Evolutionary conservation across 1,140 invertebrate genomes (phyloP), one percentile per base, ranked within the genome.

Genomic region (Lucilia sericata): DNA sequence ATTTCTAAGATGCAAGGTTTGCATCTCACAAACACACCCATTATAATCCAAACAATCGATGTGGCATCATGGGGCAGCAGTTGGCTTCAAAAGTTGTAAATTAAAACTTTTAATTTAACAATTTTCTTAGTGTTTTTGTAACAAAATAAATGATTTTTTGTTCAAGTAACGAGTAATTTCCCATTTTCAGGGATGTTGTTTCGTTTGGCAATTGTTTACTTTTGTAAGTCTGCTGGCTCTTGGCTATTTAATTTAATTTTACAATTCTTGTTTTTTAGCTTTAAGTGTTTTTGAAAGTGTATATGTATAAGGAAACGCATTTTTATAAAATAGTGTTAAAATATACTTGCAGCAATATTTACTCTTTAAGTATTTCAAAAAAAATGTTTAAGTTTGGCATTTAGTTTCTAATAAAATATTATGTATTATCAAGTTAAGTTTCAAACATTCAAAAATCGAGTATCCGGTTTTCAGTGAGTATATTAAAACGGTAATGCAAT

Each of bases 221-320:
- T n/a, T 25, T 70, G 21, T n/a, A 70, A 70, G 65, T 25, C 65
- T 70, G 65, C 9, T 70, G n/a, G n/a, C 55, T 60, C 14, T 25
- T 70, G 65, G n/a, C 65, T 70, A n/a, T 70, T 60, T 70, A 70
- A 70, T 70, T 70, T 70, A 70, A 70, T 70, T 25, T 70, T 55
- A 5, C 13, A 17, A 5, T 17, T 55, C 51, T 55, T 17, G 13
- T 55, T 8, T 55, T 55, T 55, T n/a, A 55, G 7, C 2, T 55
- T 7, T 55, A 14, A 55, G 42, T 42, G 5, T 14, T 55, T 55
- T 55, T 12, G 5, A 55, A 17, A 5, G 13, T 14, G 51, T 55
- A 55, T n/a, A 8, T 42, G 42, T 42, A 3, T 42, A 42, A 42
- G 42, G 42, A 0, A 42, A 42, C 5, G 25, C 25, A 30, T 30